Evolutionary conservation across 2,797 vertebrate species (phyloP).

Genomic region (Lophius americanus): DNA sequence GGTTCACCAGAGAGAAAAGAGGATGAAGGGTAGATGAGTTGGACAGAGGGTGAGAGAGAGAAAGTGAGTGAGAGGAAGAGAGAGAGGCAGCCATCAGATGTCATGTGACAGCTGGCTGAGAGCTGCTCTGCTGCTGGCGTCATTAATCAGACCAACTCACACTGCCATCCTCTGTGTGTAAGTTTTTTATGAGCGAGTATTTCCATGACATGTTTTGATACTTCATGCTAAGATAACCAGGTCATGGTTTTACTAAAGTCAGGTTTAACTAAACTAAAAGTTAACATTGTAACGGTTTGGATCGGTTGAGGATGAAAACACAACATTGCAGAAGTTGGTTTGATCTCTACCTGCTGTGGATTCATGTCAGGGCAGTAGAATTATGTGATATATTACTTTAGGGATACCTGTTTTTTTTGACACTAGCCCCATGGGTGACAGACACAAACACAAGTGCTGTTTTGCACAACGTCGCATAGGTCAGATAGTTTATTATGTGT

Average conservation of each 20-base stretch:
- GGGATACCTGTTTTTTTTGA: too few relatives aligned
- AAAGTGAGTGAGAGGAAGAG: conserved; percentile 7
- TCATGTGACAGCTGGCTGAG: conserved; percentile 68
- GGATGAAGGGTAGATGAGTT: background rate
- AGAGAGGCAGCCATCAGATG: conserved; percentile 49
- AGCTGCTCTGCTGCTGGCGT: conserved; percentile 59
- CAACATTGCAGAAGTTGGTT: too few relatives aligned
- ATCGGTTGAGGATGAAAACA: too few relatives aligned
- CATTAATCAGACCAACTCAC: conserved; percentile 67
- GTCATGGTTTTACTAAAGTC: too few relatives aligned
- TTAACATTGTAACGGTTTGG: too few relatives aligned
- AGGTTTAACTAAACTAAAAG: background rate
- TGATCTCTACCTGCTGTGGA: too few relatives aligned
- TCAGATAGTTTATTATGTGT: too few relatives aligned
- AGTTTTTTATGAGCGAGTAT: conserved; percentile 11
- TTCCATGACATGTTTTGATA: background rate
- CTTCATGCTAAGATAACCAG: background rate
- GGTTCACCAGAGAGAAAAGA: conserved; percentile 17
- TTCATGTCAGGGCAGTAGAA: too few relatives aligned
- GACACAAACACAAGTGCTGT: too few relatives aligned
- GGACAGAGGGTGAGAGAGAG: conserved; percentile 5
- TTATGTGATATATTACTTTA: too few relatives aligned
- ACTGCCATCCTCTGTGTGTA: conserved; percentile 36
- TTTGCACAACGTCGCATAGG: too few relatives aligned
- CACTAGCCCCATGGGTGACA: too few relatives aligned